Conservation (phyloP, 2,113 vertebrate species). For the Eudyptes chrysolophus region DNA sequence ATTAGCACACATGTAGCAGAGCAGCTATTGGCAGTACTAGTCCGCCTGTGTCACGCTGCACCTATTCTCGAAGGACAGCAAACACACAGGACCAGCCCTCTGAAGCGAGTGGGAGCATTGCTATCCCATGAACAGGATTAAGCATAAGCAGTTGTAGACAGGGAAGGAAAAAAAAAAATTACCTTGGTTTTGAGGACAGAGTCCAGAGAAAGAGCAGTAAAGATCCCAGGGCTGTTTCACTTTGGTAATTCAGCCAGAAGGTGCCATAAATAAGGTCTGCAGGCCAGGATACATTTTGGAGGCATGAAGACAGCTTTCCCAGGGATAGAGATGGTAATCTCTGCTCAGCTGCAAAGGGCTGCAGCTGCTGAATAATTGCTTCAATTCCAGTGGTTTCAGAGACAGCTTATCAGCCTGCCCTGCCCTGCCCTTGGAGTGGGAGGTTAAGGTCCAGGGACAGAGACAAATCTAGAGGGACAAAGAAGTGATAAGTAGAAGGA, state of each 20-base stretch:
- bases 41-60: not conserved
- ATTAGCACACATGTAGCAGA: not conserved
- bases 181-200: not conserved
- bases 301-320: not conserved
- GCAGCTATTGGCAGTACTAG: not conserved
- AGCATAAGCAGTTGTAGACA: not conserved
- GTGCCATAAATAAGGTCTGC: slow-evolving; percentile 33
- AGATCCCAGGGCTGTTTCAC: not conserved
- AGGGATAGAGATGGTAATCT: slow-evolving; percentile 47
- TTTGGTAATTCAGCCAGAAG: not conserved
- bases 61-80: not conserved
- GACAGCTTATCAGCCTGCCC: slow-evolving; percentile 35
- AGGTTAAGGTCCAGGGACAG: slow-evolving; percentile 33
- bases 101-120: not conserved
- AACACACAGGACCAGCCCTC: not conserved
- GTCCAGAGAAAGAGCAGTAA: not conserved
- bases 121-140: not conserved
- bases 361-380: slow-evolving; percentile 39
- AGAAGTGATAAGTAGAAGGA: slow-evolving; percentile 34
- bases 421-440: slow-evolving; percentile 18
- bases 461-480: slow-evolving; percentile 34
- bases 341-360: slow-evolving; percentile 28
- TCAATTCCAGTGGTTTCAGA: slow-evolving; percentile 14
- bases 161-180: no score
- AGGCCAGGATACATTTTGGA: not conserved